phyloP scores from a whole-genome alignment of 2,797 vertebrate genomes.

The Vireo griseus region DNA sequence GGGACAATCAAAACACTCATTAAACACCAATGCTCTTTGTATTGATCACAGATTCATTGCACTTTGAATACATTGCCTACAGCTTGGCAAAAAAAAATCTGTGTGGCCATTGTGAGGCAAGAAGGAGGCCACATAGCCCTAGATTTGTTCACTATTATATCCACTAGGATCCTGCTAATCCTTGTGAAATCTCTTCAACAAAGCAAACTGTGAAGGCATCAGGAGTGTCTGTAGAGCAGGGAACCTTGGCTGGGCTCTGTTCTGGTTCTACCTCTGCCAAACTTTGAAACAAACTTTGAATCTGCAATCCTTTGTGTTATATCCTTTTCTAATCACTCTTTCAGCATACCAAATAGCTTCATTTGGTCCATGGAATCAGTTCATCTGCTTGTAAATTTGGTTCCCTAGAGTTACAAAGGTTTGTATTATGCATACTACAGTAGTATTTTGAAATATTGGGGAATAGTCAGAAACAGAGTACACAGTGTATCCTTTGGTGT shows the following conservation, averaged over 20 bases:
- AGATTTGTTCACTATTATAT: neutral
- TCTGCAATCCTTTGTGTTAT: neutral
- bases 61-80: neutral
- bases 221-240: neutral
- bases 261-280: neutral
- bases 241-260: neutral
- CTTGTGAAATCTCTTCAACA: neutral
- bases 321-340: neutral
- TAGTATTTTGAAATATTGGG: neutral
- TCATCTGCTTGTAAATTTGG: neutral
- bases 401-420: neutral
- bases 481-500: neutral
- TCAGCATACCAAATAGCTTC: neutral
- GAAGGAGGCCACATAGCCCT: neutral
- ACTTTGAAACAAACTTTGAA: neutral
- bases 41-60: neutral
- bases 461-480: neutral
- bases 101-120: neutral
- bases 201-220: neutral
- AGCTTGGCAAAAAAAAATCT: neutral
- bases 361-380: neutral
- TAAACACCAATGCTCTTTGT: slow-evolving; percentile 5
- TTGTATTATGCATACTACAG: fast-evolving
- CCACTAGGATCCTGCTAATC: neutral
- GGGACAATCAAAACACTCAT: slow-evolving; percentile 25